Evolutionary conservation across 1,140 invertebrate species (phyloP).

Genomic region (Trichogramma pretiosum): DNA sequence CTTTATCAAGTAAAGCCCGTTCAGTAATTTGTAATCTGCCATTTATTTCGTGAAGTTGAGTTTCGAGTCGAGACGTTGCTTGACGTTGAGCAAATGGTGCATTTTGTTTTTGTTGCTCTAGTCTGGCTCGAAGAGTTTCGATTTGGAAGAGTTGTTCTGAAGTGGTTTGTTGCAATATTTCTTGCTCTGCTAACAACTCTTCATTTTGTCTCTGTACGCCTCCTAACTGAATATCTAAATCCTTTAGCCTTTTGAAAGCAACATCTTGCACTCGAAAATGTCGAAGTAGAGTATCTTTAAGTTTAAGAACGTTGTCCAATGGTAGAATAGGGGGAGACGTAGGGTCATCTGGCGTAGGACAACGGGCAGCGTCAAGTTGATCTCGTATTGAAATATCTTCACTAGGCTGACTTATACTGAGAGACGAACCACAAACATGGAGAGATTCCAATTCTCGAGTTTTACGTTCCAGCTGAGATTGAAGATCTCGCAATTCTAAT

Average conservation of each 20-base stretch:
- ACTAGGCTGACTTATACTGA: constrained; percentile 56
- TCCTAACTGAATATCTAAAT: constrained; percentile 63
- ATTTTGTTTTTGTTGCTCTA: constrained; percentile 67
- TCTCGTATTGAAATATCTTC: constrained; percentile 70
- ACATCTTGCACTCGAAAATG: constrained; percentile 65
- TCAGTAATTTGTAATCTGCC: constrained; percentile 33
- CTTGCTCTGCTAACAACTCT: constrained; percentile 71
- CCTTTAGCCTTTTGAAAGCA: constrained; percentile 60
- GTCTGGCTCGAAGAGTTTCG: constrained; percentile 63
- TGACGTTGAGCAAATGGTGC: constrained; percentile 61
- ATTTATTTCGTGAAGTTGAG: constrained; percentile 55
- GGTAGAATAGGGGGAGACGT: constrained; percentile 40
- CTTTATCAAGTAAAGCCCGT: constrained; percentile 32
- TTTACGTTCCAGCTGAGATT: constrained; percentile 53
- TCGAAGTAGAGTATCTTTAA: constrained; percentile 58
- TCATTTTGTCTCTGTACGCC: constrained; percentile 13
- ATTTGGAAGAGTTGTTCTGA: constrained; percentile 72
- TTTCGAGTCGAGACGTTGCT: constrained; percentile 55
- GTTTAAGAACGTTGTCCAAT: constrained; percentile 48
- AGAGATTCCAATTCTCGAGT: constrained; percentile 60
- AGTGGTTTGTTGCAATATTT: constrained; percentile 67
- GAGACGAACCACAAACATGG: constrained; percentile 50
- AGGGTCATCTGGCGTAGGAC: constrained; percentile 40
- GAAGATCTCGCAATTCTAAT: constrained; percentile 50
- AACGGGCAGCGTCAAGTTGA: constrained; percentile 44